Evolutionary conservation across 2,797 vertebrate species (phyloP).

Genomic region (Pangasius macronema): DNA sequence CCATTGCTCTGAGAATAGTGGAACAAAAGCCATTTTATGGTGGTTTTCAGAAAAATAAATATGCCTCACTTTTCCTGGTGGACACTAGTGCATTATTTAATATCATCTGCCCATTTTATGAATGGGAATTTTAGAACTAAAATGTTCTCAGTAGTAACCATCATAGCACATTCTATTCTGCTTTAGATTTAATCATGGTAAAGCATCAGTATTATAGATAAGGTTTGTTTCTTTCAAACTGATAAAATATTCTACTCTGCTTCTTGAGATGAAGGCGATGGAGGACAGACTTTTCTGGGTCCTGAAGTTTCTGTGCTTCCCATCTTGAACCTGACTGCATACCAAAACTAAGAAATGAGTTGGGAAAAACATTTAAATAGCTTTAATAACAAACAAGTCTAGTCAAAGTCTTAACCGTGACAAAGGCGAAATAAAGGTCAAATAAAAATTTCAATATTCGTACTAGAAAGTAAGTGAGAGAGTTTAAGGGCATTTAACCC

Average conservation of each 20-base stretch:
- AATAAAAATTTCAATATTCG: no score
- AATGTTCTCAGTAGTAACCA: not conserved
- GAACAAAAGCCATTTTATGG: slow-evolving; percentile 6
- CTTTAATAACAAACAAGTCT: no score
- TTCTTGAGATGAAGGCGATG: not conserved
- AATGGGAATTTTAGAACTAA: not conserved
- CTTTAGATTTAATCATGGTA: not conserved
- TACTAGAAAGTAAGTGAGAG: not conserved
- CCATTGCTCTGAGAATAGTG: not conserved
- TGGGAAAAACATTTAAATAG: not conserved
- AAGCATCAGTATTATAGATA: not conserved
- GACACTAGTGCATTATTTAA: slow-evolving; percentile 25
- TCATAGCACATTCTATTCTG: slow-evolving; percentile 5
- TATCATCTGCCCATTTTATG: not conserved
- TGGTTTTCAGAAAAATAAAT: not conserved
- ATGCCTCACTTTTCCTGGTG: not conserved
- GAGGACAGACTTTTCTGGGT: not conserved
- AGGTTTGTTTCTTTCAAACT: slow-evolving; percentile 12
- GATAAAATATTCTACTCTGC: not conserved
- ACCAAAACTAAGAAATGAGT: not conserved
- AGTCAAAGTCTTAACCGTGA: no score
- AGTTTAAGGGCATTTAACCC: not conserved
- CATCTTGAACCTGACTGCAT: not conserved
- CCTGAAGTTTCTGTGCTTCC: not conserved
- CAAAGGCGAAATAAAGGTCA: no score